Evolutionary conservation across 2,113 vertebrate species (phyloP).

Genomic region (Megaceryle maxima): DNA sequence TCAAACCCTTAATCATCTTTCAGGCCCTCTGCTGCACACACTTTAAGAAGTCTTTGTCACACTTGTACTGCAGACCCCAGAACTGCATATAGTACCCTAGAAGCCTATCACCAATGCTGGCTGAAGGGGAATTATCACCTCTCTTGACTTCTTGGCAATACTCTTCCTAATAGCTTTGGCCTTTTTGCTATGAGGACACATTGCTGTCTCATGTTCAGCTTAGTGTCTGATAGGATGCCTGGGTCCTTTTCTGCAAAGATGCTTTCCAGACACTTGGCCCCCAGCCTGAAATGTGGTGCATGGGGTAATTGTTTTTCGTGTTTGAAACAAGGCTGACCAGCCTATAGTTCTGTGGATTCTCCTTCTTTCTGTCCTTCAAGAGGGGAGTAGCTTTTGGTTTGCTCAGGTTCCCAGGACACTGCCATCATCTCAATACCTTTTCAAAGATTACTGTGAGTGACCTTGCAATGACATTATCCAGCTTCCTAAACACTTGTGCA

Average conservation of each 20-base stretch:
- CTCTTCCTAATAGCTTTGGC: neutral
- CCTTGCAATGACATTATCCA: neutral
- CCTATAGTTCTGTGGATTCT: neutral
- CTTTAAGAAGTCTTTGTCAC: accelerated
- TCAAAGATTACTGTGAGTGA: neutral
- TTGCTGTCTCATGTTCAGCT: neutral
- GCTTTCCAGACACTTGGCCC: neutral
- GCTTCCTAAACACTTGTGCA: neutral
- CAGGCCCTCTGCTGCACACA: neutral
- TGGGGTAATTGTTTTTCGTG: neutral
- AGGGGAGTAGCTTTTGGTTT: neutral
- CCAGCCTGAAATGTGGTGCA: neutral
- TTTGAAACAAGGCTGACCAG: neutral
- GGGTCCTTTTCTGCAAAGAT: neutral
- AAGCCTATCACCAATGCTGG: neutral
- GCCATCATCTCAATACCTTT: neutral
- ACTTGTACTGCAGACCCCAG: neutral
- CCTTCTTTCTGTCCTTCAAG: neutral
- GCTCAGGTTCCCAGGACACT: neutral
- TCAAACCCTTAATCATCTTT: neutral
- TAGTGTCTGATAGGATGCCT: neutral
- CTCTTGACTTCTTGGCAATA: neutral
- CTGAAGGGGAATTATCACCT: neutral
- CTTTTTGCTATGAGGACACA: neutral
- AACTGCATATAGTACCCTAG: neutral